A percentile compares a stretch with the other conserved stretches of the same genome.
These are phyloP conservation scores for Momotus momota DNA, from an alignment of 2,797 vertebrate species.

Conservation along the genomic window DNA sequence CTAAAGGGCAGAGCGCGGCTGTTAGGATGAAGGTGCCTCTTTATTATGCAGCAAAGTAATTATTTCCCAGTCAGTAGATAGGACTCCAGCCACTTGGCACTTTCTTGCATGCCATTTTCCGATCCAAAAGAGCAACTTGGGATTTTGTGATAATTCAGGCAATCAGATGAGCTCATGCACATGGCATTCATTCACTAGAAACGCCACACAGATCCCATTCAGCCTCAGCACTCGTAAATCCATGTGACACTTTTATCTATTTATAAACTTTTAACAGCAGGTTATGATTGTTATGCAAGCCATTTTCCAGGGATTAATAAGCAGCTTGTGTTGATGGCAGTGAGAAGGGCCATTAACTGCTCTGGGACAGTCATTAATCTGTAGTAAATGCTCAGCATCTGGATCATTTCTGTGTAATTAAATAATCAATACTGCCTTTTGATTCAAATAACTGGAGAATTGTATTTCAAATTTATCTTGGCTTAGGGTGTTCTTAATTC, in stretches of 20 bases:
- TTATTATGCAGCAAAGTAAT: constrained; percentile 43
- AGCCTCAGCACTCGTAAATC: constrained; percentile 49
- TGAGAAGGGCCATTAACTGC: constrained; percentile 29
- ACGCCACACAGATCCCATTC: constrained; percentile 21
- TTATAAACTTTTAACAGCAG: constrained; percentile 69
- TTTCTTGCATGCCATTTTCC: constrained; percentile 30
- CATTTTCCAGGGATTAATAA: constrained; percentile 62
- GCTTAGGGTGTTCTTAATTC: background rate
- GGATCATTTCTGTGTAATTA: constrained; percentile 31
- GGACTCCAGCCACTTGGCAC: constrained; percentile 61
- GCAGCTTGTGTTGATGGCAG: constrained; percentile 49
- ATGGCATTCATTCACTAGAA: constrained; percentile 54
- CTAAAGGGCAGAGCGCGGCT: background rate
- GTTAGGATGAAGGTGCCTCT: constrained; percentile 21
- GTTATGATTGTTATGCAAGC: constrained; percentile 65
- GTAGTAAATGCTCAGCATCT: constrained; percentile 45
- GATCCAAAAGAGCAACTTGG: constrained; percentile 61
- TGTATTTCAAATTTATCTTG: constrained; percentile 36
- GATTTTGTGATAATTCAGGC: constrained; percentile 68
- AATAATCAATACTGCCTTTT: constrained; percentile 65
- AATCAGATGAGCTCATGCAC: constrained; percentile 63
- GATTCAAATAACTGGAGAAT: constrained; percentile 6
- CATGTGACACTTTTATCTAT: constrained; percentile 70
- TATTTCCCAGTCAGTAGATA: constrained; percentile 62
- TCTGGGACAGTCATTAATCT: constrained; percentile 55